Evolutionary conservation across 1,140 invertebrate species (phyloP).

Genomic region (Pararge aegeria): DNA sequence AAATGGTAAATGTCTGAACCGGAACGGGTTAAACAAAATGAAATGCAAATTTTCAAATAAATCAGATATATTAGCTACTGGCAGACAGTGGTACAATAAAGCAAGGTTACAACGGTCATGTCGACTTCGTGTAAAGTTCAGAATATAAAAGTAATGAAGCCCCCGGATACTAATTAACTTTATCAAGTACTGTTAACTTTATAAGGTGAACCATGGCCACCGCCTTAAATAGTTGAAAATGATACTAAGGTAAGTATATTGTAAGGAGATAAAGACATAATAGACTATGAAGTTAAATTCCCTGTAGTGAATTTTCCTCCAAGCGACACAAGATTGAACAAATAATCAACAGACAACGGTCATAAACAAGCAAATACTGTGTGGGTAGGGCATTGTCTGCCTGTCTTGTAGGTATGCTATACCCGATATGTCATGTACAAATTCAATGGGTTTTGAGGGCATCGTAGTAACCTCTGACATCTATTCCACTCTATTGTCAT

Average conservation of each 20-base stretch:
- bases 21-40: slow-evolving; percentile 19
- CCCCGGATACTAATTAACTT: slow-evolving; percentile 3
- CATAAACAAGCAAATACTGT: slow-evolving; percentile 53
- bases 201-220: too few species aligned
- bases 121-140: background rate
- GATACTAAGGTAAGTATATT: background rate
- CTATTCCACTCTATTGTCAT: slow-evolving; percentile 60
- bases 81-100: slow-evolving; percentile 35
- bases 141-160: background rate
- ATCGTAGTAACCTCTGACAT: slow-evolving; percentile 58
- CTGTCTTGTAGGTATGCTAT: slow-evolving; percentile 27
- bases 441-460: slow-evolving; percentile 49
- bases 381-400: slow-evolving; percentile 65
- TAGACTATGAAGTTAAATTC: background rate
- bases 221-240: background rate
- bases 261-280: background rate
- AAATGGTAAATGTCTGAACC: background rate
- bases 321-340: slow-evolving; percentile 40
- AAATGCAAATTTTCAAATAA: slow-evolving; percentile 29
- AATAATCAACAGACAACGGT: slow-evolving; percentile 39
- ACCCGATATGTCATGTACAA: slow-evolving; percentile 34
- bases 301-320: slow-evolving; percentile 2
- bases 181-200: background rate
- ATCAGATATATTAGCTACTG: slow-evolving; percentile 15
- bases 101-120: background rate